Evolutionary conservation across 2,888 invertebrate genomes (phyloP), one percentile per base, ranked within the genome.

Genomic region (Protodeltote pygarga): DNA sequence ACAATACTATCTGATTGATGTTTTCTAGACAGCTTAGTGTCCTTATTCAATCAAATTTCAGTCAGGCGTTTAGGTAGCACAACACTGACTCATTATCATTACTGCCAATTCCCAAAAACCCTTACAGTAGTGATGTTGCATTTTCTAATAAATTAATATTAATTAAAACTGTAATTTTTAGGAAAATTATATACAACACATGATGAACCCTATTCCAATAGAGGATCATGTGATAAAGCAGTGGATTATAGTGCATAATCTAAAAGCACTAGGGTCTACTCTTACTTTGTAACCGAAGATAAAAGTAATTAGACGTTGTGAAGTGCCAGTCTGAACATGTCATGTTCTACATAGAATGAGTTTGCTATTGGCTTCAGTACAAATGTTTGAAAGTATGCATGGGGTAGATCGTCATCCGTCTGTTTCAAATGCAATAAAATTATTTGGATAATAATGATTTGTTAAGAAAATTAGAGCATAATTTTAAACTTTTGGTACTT

Each of bases 341-440:
- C 98, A 89, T 98, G 98, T 92, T 97, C 97, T 84, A 98, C 95
- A 93, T 96, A 98, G 94, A 96, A 98, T 84, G 96, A 96, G 85
- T 94, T 95, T 86, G 95, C 96, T 84, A 96, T 94, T 71, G 97
- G 97, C 93, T 97, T 97, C 93, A 98, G 93, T 75, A 98, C 95
- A 94, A 98, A 98, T 68, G 96, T 96, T 93, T 99, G 98, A 82
- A 95, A 95, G 93, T 97, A 99, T 70, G 97, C 96, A 87, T 98
- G 97, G 71, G 97, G 97, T 80, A 95, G 97, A 93, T 98, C 98
- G 75, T 98, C 98, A 90, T 98, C 98, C 73, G 98, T 98, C 98
- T 98, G 93, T 85, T 87, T 85, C 83, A 87, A 89, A 71, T 96
- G 93, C 76, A 80, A 85, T 78, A 81, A 83, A 38, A 61, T 55